Conservation (phyloP, 2,888 invertebrate genomes). For the Cryptus viduatorius region DNA sequence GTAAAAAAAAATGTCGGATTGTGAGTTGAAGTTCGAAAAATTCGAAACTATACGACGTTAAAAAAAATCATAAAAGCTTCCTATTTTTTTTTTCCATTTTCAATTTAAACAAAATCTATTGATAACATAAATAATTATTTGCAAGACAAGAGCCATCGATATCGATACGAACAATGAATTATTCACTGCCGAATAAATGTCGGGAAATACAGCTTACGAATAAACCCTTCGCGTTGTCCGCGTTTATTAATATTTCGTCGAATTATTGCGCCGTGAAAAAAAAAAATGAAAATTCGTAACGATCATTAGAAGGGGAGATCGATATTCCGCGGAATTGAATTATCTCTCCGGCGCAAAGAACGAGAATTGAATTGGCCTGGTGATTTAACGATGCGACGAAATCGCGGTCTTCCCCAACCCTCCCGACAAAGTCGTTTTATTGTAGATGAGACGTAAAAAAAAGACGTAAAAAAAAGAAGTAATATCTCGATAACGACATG, state of each 20-base stretch:
- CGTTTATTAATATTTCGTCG: neutral
- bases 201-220: neutral
- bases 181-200: neutral
- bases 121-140: neutral
- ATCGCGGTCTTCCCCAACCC: conserved; percentile 8
- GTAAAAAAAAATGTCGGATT: too few species aligned
- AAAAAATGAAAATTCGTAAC: conserved; percentile 7
- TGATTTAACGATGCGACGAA: conserved; percentile 52
- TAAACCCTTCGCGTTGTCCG: neutral
- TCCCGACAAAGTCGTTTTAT: conserved; percentile 37
- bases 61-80: too few species aligned
- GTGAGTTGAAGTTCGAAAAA: too few species aligned
- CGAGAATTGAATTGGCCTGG: conserved; percentile 47
- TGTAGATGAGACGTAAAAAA: conserved; percentile 24
- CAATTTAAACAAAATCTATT: neutral
- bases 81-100: neutral
- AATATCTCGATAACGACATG: conserved; percentile 37
- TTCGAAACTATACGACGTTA: too few species aligned
- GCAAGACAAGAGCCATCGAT: neutral
- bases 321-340: conserved; percentile 47
- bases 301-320: conserved; percentile 44
- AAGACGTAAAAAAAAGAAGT: conserved; percentile 28
- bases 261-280: conserved; percentile 4
- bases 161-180: neutral
- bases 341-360: conserved; percentile 11